These are phyloP conservation scores for Epirrhoe tristata DNA, from an alignment of 2,888 invertebrate genomes.

Conservation along the genomic window DNA sequence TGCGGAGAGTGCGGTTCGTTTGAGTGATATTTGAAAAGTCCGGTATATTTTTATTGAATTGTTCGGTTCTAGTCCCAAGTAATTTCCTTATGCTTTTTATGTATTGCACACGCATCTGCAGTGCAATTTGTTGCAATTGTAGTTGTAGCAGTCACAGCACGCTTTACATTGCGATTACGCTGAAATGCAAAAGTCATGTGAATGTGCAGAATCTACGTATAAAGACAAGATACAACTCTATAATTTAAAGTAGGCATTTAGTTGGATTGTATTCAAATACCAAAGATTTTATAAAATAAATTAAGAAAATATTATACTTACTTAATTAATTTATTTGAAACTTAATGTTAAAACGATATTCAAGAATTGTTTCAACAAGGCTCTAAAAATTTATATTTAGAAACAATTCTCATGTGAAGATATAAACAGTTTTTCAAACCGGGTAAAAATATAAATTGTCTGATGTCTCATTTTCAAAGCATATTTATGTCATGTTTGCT, in stretches of 20 bases:
- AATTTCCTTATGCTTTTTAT: constrained; percentile 15
- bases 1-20: too few species aligned
- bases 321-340: too few species aligned
- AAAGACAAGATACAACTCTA: background rate
- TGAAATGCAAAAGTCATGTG: constrained; percentile 8
- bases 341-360: too few species aligned
- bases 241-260: background rate
- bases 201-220: background rate
- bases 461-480: background rate
- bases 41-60: background rate
- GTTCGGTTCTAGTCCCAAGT: background rate
- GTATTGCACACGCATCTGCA: constrained; percentile 20
- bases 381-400: too few species aligned
- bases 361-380: too few species aligned
- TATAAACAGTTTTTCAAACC: too few species aligned
- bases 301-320: too few species aligned
- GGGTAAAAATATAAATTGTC: too few species aligned
- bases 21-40: too few species aligned
- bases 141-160: constrained; percentile 9
- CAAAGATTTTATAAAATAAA: too few species aligned
- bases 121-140: constrained; percentile 16
- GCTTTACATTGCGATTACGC: constrained; percentile 14
- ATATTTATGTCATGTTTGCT: background rate
- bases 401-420: too few species aligned
- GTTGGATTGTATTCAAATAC: too few species aligned